Evolutionary conservation across 2,888 invertebrate species (phyloP), one percentile per base, ranked within the genome.

Genomic region (Brenthis daphne): DNA sequence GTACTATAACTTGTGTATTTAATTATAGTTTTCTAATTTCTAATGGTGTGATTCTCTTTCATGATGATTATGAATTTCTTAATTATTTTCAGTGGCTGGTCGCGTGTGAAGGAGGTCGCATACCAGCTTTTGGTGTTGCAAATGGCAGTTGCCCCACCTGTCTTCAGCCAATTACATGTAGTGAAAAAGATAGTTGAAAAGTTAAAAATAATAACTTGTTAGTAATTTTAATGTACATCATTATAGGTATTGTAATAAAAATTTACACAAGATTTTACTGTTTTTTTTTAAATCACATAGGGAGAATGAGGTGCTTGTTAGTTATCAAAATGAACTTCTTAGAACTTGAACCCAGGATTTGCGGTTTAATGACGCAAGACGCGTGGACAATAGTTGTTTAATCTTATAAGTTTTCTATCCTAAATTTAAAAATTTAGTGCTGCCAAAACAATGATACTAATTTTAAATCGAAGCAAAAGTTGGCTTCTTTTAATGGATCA

Each of bases 71-170:
- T 16, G 16, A 16, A 16, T 16, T 16, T 16, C 16, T 16, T 0
- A 16, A 60, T 54, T 56, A 58, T 24, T 74, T 77, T 67, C 81
- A 92, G 92, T 92, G 91, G 92, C 74, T 92, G 65, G 83, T 90
- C 55, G 83, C 87, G 0, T 84, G 84, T 75, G 80, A 84, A 2
- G 89, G 89, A 20, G 88, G 83, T 57, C 82, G 88, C 0, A 83
- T 83, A 5, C 87, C 89, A n/a, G 81, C 85, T 0, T 90, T 90
- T 71, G 89, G 90, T 57, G 87, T 90, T 1, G 88, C 86, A 2
- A 85, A 83, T 57, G 92, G 92, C 1, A 82, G 76, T 53, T 92
- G 92, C 66, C 92, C 92, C 2, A 82, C 84, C 1, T 92, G 92
- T 74, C 75, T 87, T 16, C 83, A 88, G 67, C 81, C 84, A 29